These are phyloP conservation scores for Acanthosepion pharaonis DNA, from an alignment of 2,888 invertebrate species.

Conservation along the genomic window DNA sequence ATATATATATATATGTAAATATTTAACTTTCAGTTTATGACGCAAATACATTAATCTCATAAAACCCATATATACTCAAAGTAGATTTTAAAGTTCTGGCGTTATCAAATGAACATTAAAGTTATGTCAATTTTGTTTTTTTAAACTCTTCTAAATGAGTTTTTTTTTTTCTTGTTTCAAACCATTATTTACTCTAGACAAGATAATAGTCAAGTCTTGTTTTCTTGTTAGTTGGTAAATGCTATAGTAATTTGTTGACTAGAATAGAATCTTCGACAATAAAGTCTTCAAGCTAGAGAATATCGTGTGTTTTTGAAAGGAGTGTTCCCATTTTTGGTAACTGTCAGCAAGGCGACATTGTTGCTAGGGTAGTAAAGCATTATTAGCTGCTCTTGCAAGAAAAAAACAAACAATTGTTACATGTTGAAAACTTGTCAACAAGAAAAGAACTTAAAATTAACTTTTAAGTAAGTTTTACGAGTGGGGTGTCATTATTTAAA, in stretches of 20 bases:
- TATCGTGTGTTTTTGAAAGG: not conserved
- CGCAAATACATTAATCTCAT: too few relatives aligned
- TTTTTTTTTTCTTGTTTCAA: not conserved
- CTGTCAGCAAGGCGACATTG: not conserved
- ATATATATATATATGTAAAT: too few relatives aligned
- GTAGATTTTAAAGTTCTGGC: not conserved
- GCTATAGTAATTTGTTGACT: not conserved
- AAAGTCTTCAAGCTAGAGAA: not conserved
- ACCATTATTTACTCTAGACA: not conserved
- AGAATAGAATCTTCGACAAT: not conserved
- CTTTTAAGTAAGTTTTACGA: too few relatives aligned
- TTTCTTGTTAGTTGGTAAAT: not conserved
- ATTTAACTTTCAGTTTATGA: too few relatives aligned
- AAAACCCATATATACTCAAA: too few relatives aligned
- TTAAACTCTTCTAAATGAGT: not conserved
- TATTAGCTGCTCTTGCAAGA: too few relatives aligned
- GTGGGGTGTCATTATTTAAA: too few relatives aligned
- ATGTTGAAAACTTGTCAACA: too few relatives aligned
- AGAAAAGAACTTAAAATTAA: too few relatives aligned
- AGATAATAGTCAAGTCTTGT: not conserved
- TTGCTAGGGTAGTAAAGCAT: too few relatives aligned
- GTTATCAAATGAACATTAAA: not conserved
- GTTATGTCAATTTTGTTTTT: not conserved
- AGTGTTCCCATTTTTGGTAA: not conserved
- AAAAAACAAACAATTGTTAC: too few relatives aligned